phyloP scores from a whole-genome alignment of 2,888 invertebrate genomes.

The Drosophila melanocephala region DNA sequence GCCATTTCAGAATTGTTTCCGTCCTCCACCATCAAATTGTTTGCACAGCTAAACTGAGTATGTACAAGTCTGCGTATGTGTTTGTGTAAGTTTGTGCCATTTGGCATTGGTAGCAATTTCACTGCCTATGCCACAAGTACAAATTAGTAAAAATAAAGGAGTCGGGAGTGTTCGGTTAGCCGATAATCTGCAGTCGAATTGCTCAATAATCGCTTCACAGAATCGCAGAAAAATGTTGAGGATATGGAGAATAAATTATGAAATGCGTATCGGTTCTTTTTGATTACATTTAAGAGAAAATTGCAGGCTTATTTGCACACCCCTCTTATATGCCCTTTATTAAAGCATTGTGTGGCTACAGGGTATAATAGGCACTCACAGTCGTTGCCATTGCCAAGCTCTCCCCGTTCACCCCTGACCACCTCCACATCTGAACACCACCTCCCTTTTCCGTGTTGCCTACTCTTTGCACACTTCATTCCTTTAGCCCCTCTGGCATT shows the following conservation, averaged over 20 bases:
- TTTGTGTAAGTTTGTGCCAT: conserved; percentile 35
- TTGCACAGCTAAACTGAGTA: conserved; percentile 60
- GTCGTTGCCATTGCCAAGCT: conserved; percentile 14
- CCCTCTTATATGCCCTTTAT: not conserved
- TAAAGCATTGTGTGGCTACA: conserved; percentile 1
- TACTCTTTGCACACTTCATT: conserved; percentile 10
- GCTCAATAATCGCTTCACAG: too few relatives aligned
- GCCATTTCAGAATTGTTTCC: conserved; percentile 39
- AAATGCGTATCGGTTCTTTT: not conserved
- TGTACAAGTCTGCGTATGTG: conserved; percentile 6
- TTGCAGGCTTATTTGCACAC: not conserved
- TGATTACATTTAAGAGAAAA: not conserved
- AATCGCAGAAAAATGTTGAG: too few relatives aligned
- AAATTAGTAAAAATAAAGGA: conserved; percentile 31
- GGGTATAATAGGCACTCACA: conserved; percentile 46
- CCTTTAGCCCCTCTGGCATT: conserved; percentile 41
- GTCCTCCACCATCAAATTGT: conserved; percentile 57
- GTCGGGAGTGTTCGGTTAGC: not conserved
- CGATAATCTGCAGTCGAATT: conserved; percentile 1
- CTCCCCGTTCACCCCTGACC: too few relatives aligned
- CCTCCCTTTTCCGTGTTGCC: not conserved
- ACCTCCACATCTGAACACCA: not conserved
- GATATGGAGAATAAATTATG: not conserved
- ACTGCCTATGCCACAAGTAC: conserved; percentile 64
- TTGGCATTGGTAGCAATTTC: conserved; percentile 53